Evolutionary conservation across 2,797 vertebrate genomes (phyloP).

Genomic region (Sebastiscus albofasciatus): DNA sequence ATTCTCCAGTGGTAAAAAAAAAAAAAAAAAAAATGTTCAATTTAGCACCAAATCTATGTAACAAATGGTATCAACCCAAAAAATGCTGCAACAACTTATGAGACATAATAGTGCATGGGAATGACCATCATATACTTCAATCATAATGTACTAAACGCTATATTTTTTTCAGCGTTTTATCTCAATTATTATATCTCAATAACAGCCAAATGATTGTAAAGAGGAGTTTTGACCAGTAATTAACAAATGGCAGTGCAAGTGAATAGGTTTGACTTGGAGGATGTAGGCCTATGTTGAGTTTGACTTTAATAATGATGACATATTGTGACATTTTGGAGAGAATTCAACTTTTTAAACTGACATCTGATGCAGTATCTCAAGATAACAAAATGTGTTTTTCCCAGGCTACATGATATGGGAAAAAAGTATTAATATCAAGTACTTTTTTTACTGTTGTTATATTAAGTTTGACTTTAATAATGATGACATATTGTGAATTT

Average conservation of each 20-base stretch:
- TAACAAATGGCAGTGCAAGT: not conserved
- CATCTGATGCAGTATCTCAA: not conserved
- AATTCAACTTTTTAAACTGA: not conserved
- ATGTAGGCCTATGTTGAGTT: not conserved
- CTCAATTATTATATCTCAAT: not conserved
- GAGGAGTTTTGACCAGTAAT: not conserved
- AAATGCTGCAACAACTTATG: too few species aligned
- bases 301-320: not conserved
- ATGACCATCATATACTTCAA: too few species aligned
- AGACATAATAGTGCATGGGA: too few species aligned
- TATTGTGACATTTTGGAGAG: not conserved
- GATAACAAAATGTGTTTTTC: not conserved
- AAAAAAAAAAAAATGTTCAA: too few species aligned
- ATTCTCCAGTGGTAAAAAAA: too few species aligned
- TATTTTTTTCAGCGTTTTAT: not conserved
- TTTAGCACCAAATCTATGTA: too few species aligned
- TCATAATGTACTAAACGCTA: too few species aligned
- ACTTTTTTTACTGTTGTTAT: not conserved
- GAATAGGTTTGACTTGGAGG: not conserved
- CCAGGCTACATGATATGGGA: not conserved
- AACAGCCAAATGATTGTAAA: not conserved
- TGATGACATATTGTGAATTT: not conserved
- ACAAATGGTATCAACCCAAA: too few species aligned
- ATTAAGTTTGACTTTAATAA: not conserved
- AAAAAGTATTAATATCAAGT: not conserved